Conservation (phyloP, 2,888 invertebrate species). For the Mylabris sibirica region DNA sequence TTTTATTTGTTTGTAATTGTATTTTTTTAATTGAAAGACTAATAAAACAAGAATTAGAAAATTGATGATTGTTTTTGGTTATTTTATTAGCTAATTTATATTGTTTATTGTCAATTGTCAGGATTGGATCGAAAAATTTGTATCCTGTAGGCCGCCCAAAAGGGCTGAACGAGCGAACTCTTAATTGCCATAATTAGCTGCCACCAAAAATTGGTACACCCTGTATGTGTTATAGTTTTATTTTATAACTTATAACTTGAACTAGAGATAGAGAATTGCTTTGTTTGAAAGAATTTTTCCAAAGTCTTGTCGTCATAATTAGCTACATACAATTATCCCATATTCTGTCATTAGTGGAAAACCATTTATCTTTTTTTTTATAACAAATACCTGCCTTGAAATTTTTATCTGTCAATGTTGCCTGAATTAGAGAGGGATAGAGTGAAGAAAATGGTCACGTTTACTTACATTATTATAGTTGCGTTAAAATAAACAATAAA, state of each 20-base stretch:
- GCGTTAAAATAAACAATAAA: background rate
- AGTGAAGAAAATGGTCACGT: background rate
- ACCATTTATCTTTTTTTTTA: background rate
- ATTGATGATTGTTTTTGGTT: background rate
- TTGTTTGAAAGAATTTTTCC: background rate
- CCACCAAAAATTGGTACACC: too few relatives aligned
- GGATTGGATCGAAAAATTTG: too few relatives aligned
- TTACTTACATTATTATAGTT: background rate
- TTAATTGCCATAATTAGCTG: too few relatives aligned
- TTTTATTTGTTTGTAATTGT: conserved; percentile 7
- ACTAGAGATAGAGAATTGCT: too few relatives aligned
- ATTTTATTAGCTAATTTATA: background rate
- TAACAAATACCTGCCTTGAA: background rate
- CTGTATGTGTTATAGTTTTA: too few relatives aligned
- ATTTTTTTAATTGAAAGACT: background rate
- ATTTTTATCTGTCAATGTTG: background rate
- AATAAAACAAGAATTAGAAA: background rate
- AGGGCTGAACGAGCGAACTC: too few relatives aligned
- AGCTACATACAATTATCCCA: background rate
- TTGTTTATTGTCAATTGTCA: too few relatives aligned
- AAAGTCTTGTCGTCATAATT: background rate
- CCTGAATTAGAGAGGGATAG: background rate
- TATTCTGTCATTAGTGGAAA: background rate
- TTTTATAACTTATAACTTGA: too few relatives aligned
- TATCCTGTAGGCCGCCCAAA: too few relatives aligned